Conservation (phyloP, 2,888 invertebrate genomes). For the Mesoligia furuncula region DNA sequence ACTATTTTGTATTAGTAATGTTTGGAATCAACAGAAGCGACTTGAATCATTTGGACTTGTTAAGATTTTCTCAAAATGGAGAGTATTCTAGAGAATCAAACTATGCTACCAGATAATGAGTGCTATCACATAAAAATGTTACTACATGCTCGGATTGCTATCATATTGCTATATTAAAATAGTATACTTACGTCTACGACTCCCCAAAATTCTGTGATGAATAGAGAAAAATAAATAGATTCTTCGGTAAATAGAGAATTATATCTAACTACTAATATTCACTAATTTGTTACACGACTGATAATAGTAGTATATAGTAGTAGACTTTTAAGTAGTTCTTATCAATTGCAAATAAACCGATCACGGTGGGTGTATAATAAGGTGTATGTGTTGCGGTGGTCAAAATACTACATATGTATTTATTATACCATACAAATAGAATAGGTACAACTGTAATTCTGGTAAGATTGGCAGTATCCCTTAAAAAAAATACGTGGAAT, state of each 20-base stretch:
- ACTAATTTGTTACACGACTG: too few species aligned
- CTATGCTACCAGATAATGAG: not conserved
- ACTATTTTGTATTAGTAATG: slow-evolving; percentile 30
- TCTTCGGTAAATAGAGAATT: too few species aligned
- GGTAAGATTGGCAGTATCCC: not conserved
- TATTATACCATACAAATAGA: not conserved
- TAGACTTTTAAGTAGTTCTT: too few species aligned
- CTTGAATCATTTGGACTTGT: not conserved
- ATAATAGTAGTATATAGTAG: too few species aligned
- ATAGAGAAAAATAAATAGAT: too few species aligned
- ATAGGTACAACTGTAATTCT: not conserved
- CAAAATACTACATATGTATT: not conserved
- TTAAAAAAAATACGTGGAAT: not conserved
- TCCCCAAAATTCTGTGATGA: not conserved
- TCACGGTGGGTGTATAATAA: too few species aligned
- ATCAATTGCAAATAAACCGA: too few species aligned
- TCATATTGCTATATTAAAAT: not conserved
- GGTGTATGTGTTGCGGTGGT: too few species aligned
- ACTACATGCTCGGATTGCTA: not conserved
- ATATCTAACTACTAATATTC: too few species aligned
- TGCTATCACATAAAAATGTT: not conserved
- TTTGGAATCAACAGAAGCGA: not conserved
- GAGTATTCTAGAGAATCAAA: not conserved
- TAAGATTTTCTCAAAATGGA: not conserved
- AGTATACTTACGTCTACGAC: not conserved